Base-by-base conservation (phyloP, 2,113 vertebrate genomes). In the Corydoras maculifer region DNA sequence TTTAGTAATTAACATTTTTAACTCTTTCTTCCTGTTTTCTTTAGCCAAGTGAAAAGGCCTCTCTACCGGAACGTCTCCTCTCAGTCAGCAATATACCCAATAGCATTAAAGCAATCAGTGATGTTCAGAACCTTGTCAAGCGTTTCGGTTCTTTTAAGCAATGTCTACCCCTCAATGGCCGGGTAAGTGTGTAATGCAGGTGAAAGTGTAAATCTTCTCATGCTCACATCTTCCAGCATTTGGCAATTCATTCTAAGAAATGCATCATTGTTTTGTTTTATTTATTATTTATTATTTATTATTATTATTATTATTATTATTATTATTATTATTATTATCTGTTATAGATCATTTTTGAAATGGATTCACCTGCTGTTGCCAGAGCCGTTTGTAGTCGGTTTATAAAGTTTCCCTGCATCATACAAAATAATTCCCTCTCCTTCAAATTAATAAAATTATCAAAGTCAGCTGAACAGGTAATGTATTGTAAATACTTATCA, bases 341-440 rank as follows among this genome's bases (percentile, higher is more conserved):
- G 32, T 71, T 35, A 12, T 62, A 83, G 82, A 76, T 82, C 0
- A 78, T 82, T 69, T 79, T 83, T 74, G 82, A 82, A 78, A 81
- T 83, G 80, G 73, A 80, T 5, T 75, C 31, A 8, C 13, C 75
- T 14, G 18, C 55, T 59, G n/a, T 64, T 10, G 82, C 82, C 59
- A 70, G 60, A 18, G 50, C 62, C 0, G 69, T 82, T 18, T 68
- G 65, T 51, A 32, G 51, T 48, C 73, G 69, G n/a, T 80, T 82
- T 54, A 35, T 60, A 8, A 82, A 83, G 73, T 68, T 71, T 65
- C 82, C 77, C 10, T 83, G 78, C 58, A 73, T 75, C 10, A 59
- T 83, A 67, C 80, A 80, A 66, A 79, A 80, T 68, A 76, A 73
- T 63, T 15, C 66, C 6, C 75, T 83, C 11, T 59, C 12, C 2